These are phyloP conservation scores for Arge pagana DNA, from an alignment of 2,888 invertebrate species.

Conservation along the genomic window DNA sequence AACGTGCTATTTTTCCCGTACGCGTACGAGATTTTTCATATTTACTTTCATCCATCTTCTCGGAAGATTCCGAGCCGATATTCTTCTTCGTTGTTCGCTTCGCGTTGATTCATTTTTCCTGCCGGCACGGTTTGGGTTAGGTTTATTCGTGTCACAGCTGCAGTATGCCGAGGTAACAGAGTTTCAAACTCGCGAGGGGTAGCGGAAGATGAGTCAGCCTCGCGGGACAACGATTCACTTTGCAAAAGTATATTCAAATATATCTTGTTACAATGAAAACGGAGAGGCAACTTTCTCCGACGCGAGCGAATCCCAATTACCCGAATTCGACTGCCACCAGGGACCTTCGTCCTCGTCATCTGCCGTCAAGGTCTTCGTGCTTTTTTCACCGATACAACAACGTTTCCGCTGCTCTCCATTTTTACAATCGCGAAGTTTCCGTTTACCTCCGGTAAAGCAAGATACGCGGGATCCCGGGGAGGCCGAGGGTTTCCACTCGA, in stretches of 20 bases:
- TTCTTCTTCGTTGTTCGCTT: slow-evolving; percentile 1
- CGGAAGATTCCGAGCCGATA: slow-evolving; percentile 14
- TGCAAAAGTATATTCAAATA: background rate
- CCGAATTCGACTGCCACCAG: slow-evolving; percentile 9
- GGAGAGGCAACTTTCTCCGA: background rate
- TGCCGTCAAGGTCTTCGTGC: slow-evolving; percentile 7
- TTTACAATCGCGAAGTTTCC: too few relatives aligned
- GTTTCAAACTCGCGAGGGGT: too few relatives aligned
- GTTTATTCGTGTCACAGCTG: background rate
- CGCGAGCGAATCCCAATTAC: slow-evolving; percentile 15
- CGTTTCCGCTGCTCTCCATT: too few relatives aligned
- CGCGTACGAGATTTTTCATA: slow-evolving; percentile 3
- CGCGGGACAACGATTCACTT: background rate
- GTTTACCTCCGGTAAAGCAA: too few relatives aligned
- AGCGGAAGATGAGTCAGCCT: background rate
- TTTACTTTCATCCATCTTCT: background rate
- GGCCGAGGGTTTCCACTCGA: too few relatives aligned
- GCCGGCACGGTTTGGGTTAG: background rate
- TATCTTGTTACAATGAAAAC: background rate
- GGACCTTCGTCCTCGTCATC: slow-evolving; percentile 7
- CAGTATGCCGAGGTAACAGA: too few relatives aligned
- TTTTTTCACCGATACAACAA: too few relatives aligned
- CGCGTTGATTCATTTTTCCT: slow-evolving; percentile 5
- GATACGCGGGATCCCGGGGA: too few relatives aligned
- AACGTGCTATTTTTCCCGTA: slow-evolving; percentile 17